Percentiles rank a stretch among this genome's conserved stretches.
phyloP scores from a whole-genome alignment of 2,797 vertebrate genomes.

The Syncerus caffer region DNA sequence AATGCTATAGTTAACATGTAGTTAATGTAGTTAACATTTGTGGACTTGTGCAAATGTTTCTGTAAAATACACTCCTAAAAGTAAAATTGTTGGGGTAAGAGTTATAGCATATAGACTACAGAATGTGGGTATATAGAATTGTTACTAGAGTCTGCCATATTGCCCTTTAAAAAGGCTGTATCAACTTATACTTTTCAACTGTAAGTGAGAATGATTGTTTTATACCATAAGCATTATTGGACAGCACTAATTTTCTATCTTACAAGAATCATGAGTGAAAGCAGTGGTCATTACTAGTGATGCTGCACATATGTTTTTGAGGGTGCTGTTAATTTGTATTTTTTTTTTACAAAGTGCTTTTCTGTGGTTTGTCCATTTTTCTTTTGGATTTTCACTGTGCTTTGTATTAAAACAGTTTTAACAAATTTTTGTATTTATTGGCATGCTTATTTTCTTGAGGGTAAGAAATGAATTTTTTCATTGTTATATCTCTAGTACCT shows the following conservation, averaged over 20 bases:
- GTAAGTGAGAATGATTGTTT: neutral
- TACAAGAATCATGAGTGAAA: conserved; percentile 10
- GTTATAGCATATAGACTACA: neutral
- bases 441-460: neutral
- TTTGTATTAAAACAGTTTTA: neutral
- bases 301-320: neutral
- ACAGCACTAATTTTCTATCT: neutral
- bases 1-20: neutral
- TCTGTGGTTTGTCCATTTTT: conserved; percentile 5
- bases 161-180: neutral
- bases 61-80: neutral
- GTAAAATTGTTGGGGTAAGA: neutral
- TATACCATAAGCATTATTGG: neutral
- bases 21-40: neutral
- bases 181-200: neutral
- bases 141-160: neutral
- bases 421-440: neutral
- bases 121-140: neutral
- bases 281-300: neutral
- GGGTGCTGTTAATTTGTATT: neutral
- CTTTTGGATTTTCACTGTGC: neutral
- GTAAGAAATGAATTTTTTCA: conserved; percentile 24
- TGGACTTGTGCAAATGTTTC: neutral
- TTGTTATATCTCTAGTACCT: neutral
- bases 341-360: neutral